Conservation (phyloP, 2,888 invertebrate species). For the Hirudinaria manillensis region DNA sequence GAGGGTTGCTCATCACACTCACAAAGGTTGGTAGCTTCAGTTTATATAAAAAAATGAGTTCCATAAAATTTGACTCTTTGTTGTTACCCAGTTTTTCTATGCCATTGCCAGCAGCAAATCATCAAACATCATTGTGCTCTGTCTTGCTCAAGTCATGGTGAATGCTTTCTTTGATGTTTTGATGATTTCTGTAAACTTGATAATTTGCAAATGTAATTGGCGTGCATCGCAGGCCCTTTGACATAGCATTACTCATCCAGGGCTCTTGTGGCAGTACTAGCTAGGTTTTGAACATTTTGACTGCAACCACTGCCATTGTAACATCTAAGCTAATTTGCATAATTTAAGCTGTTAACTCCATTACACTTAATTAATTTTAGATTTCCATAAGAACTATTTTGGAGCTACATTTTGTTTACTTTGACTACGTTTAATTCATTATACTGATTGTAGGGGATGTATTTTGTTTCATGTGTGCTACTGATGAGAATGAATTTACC, state of each 20-base stretch:
- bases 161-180: conserved; percentile 42
- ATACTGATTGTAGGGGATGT: conserved; percentile 74
- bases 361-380: not conserved
- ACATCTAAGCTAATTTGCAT: not conserved
- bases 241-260: too few species aligned
- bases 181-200: not conserved
- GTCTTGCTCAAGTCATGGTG: conserved; percentile 94
- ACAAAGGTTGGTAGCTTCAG: conserved; percentile 71
- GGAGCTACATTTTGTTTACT: too few species aligned
- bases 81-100: conserved; percentile 81
- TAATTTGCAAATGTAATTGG: not conserved
- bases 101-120: conserved; percentile 97
- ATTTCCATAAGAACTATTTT: too few species aligned
- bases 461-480: conserved; percentile 93
- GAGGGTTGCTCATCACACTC: conserved; percentile 87
- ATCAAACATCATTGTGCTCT: conserved; percentile 91
- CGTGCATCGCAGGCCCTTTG: not conserved
- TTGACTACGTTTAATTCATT: not conserved
- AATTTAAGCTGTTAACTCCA: not conserved
- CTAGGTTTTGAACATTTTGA: not conserved
- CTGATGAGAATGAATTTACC: conserved; percentile 99
- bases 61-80: not conserved
- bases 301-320: not conserved
- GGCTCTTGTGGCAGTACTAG: too few species aligned
- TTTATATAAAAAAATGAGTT: not conserved